Evolutionary conservation across 2,888 invertebrate genomes (phyloP).

Genomic region (Drosophila kuntzei): DNA sequence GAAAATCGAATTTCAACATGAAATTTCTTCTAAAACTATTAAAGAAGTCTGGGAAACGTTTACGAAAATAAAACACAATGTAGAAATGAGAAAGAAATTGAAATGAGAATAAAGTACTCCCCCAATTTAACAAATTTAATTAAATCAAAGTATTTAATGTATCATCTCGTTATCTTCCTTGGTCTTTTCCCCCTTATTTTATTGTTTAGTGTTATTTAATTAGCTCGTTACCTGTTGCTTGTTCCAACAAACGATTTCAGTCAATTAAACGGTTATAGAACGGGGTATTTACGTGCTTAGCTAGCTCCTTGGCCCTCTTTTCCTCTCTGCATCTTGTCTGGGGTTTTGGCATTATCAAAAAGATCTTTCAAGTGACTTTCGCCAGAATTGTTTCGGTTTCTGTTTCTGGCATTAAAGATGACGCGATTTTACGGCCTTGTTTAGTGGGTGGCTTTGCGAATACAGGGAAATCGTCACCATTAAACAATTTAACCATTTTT

Average conservation of each 20-base stretch:
- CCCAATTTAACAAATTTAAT: background rate
- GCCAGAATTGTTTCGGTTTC: conserved; percentile 42
- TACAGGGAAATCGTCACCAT: conserved; percentile 13
- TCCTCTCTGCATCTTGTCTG: background rate
- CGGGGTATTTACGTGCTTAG: conserved; percentile 39
- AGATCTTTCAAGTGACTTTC: conserved; percentile 44
- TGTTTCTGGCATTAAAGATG: conserved; percentile 20
- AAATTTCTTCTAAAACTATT: no score
- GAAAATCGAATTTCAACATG: no score
- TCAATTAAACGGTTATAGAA: conserved; percentile 52
- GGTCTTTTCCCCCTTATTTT: background rate
- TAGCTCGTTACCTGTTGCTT: conserved; percentile 33
- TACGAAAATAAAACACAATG: background rate
- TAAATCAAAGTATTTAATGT: background rate
- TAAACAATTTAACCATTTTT: background rate
- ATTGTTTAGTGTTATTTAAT: conserved; percentile 56
- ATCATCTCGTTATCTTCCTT: background rate
- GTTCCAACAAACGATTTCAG: conserved; percentile 39
- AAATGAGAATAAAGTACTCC: background rate
- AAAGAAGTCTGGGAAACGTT: conserved; percentile 4
- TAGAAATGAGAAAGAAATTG: background rate
- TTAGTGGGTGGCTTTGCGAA: conserved; percentile 5
- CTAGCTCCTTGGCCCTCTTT: conserved; percentile 4
- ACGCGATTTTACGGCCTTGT: conserved; percentile 34
- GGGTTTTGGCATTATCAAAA: conserved; percentile 28